Conservation (phyloP, 2,113 vertebrate genomes). For the Solea senegalensis region DNA sequence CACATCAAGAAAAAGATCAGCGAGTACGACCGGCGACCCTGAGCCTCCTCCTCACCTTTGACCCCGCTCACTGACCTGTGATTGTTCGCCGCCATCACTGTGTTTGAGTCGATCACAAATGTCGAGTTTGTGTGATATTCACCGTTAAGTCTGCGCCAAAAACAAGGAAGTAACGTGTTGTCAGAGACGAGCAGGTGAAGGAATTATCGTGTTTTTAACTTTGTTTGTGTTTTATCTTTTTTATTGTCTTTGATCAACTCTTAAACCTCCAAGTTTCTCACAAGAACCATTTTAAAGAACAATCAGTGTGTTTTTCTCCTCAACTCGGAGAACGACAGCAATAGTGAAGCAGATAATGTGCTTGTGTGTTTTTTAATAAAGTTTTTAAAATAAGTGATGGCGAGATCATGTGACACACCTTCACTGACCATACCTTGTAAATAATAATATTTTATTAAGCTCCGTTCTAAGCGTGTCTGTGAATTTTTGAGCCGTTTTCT, state of each 20-base stretch:
- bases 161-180: not conserved
- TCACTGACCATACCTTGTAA: conserved; percentile 20
- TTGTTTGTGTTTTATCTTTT: not conserved
- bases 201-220: not conserved
- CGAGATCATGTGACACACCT: not conserved
- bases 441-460: conserved; percentile 12
- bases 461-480: not conserved
- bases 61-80: not conserved
- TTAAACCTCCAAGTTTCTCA: conserved; percentile 9
- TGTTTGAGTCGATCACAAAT: conserved; percentile 5
- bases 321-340: not conserved
- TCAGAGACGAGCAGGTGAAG: not conserved
- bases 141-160: no score
- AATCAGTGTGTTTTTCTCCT: not conserved
- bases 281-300: conserved; percentile 5
- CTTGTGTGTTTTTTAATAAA: conserved; percentile 9
- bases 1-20: conserved; percentile 89
- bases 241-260: not conserved
- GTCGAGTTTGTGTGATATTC: not conserved
- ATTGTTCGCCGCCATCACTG: not conserved
- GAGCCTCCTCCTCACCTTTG: conserved; percentile 36
- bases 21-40: conserved; percentile 84
- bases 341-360: conserved; percentile 2
- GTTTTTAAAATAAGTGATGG: not conserved
- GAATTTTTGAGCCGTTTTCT: not conserved